These are phyloP conservation scores for Craniophora ligustri DNA, from an alignment of 2,888 invertebrate genomes.

Conservation along the genomic window DNA sequence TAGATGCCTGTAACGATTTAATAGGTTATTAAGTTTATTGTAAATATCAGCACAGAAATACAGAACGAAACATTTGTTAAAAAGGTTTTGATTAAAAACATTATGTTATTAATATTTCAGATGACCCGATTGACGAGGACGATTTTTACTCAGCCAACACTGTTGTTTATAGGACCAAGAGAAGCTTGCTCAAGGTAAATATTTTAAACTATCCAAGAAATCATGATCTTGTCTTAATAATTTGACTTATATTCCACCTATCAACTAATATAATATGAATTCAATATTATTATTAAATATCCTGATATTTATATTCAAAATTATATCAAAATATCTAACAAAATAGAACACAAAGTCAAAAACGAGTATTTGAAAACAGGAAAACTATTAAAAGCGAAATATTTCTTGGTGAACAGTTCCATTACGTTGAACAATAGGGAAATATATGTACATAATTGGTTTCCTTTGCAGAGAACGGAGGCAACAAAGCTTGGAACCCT, in stretches of 20 bases:
- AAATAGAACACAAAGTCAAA: background rate
- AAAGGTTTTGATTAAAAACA: no score
- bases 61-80: no score
- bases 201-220: background rate
- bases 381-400: slow-evolving; percentile 41
- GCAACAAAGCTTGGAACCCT: slow-evolving; percentile 73
- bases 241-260: no score
- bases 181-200: slow-evolving; percentile 70
- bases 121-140: slow-evolving; percentile 61
- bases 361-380: slow-evolving; percentile 15
- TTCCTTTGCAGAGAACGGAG: slow-evolving; percentile 69
- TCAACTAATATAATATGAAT: no score
- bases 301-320: background rate
- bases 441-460: slow-evolving; percentile 49
- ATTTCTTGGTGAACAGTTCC: slow-evolving; percentile 29
- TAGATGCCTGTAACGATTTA: no score
- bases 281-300: no score
- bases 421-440: slow-evolving; percentile 40
- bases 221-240: no score
- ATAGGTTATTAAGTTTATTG: no score
- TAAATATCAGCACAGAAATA: no score
- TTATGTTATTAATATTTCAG: slow-evolving; percentile 35
- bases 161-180: slow-evolving; percentile 69
- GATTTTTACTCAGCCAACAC: slow-evolving; percentile 68
- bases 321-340: background rate